These are phyloP conservation scores for Esperia sulphurella DNA, from an alignment of 2,888 invertebrate genomes.

Conservation along the genomic window DNA sequence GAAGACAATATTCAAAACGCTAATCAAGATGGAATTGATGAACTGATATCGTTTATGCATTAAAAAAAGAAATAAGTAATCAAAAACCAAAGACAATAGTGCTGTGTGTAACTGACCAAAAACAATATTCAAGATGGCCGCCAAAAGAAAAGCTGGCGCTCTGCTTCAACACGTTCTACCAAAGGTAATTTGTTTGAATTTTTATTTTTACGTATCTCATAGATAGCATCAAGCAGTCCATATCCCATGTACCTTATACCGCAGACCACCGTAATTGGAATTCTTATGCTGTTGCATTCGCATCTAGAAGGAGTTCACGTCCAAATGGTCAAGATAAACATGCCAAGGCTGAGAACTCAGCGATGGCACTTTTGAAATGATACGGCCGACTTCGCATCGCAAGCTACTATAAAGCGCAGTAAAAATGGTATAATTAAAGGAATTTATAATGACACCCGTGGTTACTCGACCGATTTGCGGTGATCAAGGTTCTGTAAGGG, in stretches of 20 bases:
- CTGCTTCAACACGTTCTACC: slow-evolving; percentile 84
- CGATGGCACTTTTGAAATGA: slow-evolving; percentile 51
- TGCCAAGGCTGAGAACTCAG: slow-evolving; percentile 50
- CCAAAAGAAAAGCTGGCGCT: slow-evolving; percentile 86
- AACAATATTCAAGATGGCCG: slow-evolving; percentile 79
- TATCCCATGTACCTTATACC: slow-evolving; percentile 14
- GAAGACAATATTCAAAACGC: not conserved
- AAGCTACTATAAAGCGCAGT: slow-evolving; percentile 51
- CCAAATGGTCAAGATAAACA: slow-evolving; percentile 37
- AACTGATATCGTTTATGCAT: slow-evolving; percentile 35
- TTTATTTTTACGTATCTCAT: slow-evolving; percentile 37
- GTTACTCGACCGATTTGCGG: slow-evolving; percentile 38
- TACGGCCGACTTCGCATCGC: slow-evolving; percentile 32
- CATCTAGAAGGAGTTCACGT: slow-evolving; percentile 8
- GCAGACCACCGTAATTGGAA: slow-evolving; percentile 7
- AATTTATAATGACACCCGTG: slow-evolving; percentile 63
- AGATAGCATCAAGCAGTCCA: slow-evolving; percentile 28
- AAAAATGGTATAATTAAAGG: slow-evolving; percentile 70
- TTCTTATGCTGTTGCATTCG: not conserved
- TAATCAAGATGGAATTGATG: slow-evolving; percentile 47
- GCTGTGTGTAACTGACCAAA: slow-evolving; percentile 52
- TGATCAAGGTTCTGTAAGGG: slow-evolving; percentile 20
- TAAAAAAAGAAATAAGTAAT: slow-evolving; percentile 24
- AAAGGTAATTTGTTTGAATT: slow-evolving; percentile 58
- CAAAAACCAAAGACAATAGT: slow-evolving; percentile 58